phyloP scores from a whole-genome alignment of 2,113 vertebrate species.

The Nansenia antarctica region DNA sequence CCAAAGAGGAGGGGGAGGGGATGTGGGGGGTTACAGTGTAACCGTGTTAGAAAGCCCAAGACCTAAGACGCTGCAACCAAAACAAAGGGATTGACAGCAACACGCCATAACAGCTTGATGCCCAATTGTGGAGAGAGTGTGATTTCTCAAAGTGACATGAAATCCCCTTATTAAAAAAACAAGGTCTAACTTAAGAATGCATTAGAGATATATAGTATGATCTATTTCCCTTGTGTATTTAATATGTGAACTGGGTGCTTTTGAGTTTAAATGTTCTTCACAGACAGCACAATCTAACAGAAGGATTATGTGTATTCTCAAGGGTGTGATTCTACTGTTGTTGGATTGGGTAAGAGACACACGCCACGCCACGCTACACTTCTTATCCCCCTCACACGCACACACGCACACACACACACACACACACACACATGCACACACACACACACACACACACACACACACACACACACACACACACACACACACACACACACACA shows the following conservation, averaged over 20 bases:
- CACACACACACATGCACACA: too few relatives aligned
- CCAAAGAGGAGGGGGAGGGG: not conserved
- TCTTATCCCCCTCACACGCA: too few relatives aligned
- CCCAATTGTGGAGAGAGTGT: not conserved
- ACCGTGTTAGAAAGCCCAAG: slow-evolving; percentile 12
- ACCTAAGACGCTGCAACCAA: slow-evolving; percentile 17
- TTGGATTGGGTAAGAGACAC: not conserved
- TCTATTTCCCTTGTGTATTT: not conserved
- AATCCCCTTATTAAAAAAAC: slow-evolving; percentile 24
- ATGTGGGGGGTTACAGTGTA: not conserved
- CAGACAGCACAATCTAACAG: not conserved
- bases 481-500: not conserved
- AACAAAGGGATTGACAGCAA: slow-evolving; percentile 29
- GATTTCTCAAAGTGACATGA: slow-evolving; percentile 12
- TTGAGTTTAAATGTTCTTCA: not conserved
- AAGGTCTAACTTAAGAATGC: not conserved
- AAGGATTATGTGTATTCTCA: not conserved
- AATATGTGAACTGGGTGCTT: not conserved
- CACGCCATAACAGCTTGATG: slow-evolving; percentile 22
- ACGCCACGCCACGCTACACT: not conserved
- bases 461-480: too few relatives aligned
- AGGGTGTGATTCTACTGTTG: not conserved
- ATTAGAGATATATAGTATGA: not conserved
- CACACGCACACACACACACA: too few relatives aligned
- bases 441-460: too few relatives aligned